Percentiles rank a stretch among this genome's conserved stretches.
phyloP scores from a whole-genome alignment of 2,797 vertebrate genomes.

The Gambusia yucatana region DNA sequence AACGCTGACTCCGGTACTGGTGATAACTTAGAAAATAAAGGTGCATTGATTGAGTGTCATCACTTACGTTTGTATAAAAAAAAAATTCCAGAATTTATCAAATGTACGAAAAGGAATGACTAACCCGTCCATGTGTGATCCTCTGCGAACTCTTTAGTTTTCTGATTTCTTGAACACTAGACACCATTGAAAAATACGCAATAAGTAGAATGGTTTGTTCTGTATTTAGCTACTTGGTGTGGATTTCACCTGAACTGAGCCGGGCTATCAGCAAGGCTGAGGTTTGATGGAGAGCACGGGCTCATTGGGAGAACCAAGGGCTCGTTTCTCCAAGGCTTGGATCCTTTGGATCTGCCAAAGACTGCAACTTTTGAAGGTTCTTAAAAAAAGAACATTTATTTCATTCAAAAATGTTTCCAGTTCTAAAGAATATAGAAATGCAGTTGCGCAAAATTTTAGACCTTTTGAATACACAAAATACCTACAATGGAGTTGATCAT shows the following conservation, averaged over 20 bases:
- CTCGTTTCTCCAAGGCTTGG: conserved; percentile 61
- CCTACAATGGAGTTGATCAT: not conserved
- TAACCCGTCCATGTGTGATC: conserved; percentile 67
- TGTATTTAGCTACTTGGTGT: not conserved
- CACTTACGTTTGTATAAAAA: not conserved
- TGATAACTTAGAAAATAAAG: conserved; percentile 71
- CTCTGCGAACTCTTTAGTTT: conserved; percentile 64
- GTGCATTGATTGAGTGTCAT: not conserved
- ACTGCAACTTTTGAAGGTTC: conserved; percentile 79
- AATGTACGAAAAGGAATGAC: conserved; percentile 13
- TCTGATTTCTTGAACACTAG: conserved; percentile 57
- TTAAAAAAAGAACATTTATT: conserved; percentile 55
- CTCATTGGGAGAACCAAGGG: conserved; percentile 86
- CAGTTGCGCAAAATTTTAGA: not conserved
- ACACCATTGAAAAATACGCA: conserved; percentile 15
- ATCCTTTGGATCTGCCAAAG: conserved; percentile 73
- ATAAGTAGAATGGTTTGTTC: not conserved
- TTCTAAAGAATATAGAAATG: not conserved
- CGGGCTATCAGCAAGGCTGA: conserved; percentile 80
- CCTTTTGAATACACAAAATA: not conserved
- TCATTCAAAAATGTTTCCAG: not conserved
- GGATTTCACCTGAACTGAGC: conserved; percentile 76
- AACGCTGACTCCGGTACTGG: conserved; percentile 78
- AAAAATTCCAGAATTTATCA: not conserved
- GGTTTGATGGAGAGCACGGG: conserved; percentile 79